Evolutionary conservation across 2,797 vertebrate species (phyloP).

Genomic region (Geotrypetes seraphini): DNA sequence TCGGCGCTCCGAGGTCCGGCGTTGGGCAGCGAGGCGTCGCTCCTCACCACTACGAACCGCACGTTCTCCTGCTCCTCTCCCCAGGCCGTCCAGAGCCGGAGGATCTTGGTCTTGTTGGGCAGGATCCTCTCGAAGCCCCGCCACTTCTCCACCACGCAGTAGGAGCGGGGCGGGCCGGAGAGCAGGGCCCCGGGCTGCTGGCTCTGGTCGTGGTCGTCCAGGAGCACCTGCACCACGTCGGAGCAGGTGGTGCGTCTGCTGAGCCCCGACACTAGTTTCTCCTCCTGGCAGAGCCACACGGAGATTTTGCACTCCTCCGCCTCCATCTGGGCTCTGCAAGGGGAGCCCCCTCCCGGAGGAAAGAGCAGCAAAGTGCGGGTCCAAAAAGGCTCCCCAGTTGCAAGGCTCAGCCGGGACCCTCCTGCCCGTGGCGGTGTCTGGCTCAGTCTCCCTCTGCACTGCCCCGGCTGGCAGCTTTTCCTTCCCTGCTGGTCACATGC

Average conservation of each 20-base stretch:
- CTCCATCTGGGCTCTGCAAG: too few species aligned
- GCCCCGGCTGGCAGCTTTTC: constrained; percentile 6
- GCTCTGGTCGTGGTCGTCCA: constrained; percentile 74
- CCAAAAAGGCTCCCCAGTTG: too few species aligned
- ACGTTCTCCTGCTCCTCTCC: constrained; percentile 87
- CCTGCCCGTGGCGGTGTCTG: too few species aligned
- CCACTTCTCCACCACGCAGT: constrained; percentile 96
- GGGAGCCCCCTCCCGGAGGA: too few species aligned
- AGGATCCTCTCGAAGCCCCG: constrained; percentile 86
- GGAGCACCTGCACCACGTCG: constrained; percentile 78
- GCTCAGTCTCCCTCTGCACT: not conserved
- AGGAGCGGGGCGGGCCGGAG: constrained; percentile 69
- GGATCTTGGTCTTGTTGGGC: constrained; percentile 84
- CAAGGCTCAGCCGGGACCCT: too few species aligned
- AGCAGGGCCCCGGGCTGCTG: constrained; percentile 53
- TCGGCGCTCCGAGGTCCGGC: constrained; percentile 85
- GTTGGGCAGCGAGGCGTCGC: constrained; percentile 81
- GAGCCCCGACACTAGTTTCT: constrained; percentile 88
- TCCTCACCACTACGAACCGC: constrained; percentile 85
- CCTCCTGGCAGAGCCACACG: constrained; percentile 93
- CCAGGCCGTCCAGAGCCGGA: constrained; percentile 89
- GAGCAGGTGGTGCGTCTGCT: constrained; percentile 83
- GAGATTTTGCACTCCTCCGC: constrained; percentile 75
- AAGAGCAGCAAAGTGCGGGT: too few species aligned
- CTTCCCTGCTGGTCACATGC: not conserved